phyloP scores from a whole-genome alignment of 2,113 vertebrate species.

The Spea bombifrons region DNA sequence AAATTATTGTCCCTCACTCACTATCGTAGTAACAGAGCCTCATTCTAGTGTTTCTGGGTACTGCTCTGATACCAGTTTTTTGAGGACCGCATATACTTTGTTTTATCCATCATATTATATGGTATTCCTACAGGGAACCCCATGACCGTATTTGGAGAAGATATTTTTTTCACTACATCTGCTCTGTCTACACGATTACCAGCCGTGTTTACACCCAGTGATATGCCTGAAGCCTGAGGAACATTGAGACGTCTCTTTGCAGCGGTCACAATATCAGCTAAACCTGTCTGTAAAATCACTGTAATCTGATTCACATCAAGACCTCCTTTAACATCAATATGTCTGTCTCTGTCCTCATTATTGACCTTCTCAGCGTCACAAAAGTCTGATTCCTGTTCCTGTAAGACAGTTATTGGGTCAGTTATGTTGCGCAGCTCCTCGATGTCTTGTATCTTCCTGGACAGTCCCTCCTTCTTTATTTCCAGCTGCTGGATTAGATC shows the following conservation, averaged over 20 bases:
- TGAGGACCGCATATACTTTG: too few relatives aligned
- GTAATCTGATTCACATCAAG: neutral
- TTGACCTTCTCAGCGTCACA: neutral
- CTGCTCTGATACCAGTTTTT: too few relatives aligned
- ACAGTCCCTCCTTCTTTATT: neutral
- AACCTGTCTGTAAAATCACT: neutral
- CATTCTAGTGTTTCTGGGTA: too few relatives aligned
- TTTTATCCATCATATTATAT: too few relatives aligned
- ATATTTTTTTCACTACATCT: slow-evolving; percentile 7
- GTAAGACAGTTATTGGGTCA: slow-evolving; percentile 1
- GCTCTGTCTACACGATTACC: slow-evolving; percentile 6
- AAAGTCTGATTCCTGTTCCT: neutral
- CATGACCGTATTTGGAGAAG: neutral
- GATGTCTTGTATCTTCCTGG: neutral
- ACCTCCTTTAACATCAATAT: neutral
- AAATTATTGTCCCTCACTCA: too few relatives aligned
- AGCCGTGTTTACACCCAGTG: slow-evolving; percentile 26
- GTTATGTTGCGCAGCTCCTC: neutral
- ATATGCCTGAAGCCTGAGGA: slow-evolving; percentile 5
- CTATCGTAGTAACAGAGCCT: too few relatives aligned
- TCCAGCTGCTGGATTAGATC: neutral
- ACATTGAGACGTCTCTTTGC: slow-evolving; percentile 9
- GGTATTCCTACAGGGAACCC: too few relatives aligned
- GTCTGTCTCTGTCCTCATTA: neutral
- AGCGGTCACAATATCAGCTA: neutral